Base-by-base conservation (phyloP, 2,888 invertebrate genomes). In the Sarcophaga carnaria region DNA sequence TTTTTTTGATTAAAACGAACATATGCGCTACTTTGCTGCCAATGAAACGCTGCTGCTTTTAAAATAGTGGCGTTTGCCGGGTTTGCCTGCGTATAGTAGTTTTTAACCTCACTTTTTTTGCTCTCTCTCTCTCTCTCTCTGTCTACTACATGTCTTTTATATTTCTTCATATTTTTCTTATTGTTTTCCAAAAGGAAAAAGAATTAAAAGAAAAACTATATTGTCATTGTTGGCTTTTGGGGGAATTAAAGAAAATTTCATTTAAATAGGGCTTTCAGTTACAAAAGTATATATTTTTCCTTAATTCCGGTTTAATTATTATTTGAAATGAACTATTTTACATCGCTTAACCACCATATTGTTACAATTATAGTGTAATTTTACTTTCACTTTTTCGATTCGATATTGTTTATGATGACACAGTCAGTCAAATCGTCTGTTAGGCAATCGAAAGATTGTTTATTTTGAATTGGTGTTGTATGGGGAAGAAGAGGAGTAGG, bases 1-100 rank as follows among this genome's bases (percentile, higher is more conserved):
- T 93, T 92, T 37, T 54, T 63, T 84, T 76, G 25, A 79, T 59
- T 60, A 64, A 83, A 81, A 72, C 72, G 85, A 70, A 79, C 69
- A 74, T 69, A 62, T 69, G 25, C 83, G 74, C 54, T 81, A 81
- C 74, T 20, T 81, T 75, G 69, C 54, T 81, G 84, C 69, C 17
- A 82, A 71, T 69, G n/a, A 22, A 37, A 64, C 67, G 77, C 74
- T 82, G 80, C 67, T 82, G 80, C 67, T 45, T 76, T 78, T 78
- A 54, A 74, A 70, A 77, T 82, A 82, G 69, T 82, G 71, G 79
- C 76, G 76, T 85, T 85, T 87, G 85, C 87, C 87, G 87, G 87
- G 86, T 82, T 87, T 75, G 81, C 67, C 67, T 85, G 83, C 80
- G 86, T 84, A 79, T 75, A 74, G 62, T 75, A 78, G 63, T 71